Conservation (phyloP, 2,113 vertebrate genomes). For the Carettochelys insculpta region DNA sequence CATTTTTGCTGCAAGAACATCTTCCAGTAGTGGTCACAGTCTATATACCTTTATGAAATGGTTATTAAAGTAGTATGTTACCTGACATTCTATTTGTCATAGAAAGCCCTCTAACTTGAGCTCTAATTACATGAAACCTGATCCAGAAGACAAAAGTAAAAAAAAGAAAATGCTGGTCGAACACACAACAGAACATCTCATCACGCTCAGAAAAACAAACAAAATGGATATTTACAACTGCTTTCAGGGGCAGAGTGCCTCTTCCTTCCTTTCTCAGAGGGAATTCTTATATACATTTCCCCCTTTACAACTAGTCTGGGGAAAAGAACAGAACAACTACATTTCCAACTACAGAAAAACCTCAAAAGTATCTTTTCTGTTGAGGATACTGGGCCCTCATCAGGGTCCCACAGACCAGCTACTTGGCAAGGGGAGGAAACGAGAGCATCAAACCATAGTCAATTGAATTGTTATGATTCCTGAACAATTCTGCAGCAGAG, state of each 20-base stretch:
- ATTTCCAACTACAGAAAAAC: background rate
- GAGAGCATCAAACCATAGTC: no score
- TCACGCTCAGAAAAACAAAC: background rate
- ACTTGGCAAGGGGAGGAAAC: no score
- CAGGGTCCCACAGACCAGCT: background rate
- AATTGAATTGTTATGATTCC: no score
- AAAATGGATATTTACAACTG: background rate
- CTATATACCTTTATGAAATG: background rate
- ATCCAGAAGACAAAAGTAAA: background rate
- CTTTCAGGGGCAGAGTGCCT: background rate
- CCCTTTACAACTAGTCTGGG: background rate
- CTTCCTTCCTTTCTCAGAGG: background rate
- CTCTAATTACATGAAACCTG: background rate
- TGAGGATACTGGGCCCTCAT: background rate
- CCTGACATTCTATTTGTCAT: background rate
- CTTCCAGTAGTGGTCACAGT: background rate
- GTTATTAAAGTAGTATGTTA: conserved; percentile 15
- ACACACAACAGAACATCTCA: background rate
- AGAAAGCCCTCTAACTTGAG: background rate
- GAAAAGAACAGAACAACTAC: background rate
- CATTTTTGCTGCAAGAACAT: conserved; percentile 10
- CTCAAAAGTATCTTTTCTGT: background rate
- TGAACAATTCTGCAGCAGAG: no score
- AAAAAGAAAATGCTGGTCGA: background rate
- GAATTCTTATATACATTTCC: background rate